Conservation (phyloP, 2,113 vertebrate species). For the Pelecanoides urinatrix region DNA sequence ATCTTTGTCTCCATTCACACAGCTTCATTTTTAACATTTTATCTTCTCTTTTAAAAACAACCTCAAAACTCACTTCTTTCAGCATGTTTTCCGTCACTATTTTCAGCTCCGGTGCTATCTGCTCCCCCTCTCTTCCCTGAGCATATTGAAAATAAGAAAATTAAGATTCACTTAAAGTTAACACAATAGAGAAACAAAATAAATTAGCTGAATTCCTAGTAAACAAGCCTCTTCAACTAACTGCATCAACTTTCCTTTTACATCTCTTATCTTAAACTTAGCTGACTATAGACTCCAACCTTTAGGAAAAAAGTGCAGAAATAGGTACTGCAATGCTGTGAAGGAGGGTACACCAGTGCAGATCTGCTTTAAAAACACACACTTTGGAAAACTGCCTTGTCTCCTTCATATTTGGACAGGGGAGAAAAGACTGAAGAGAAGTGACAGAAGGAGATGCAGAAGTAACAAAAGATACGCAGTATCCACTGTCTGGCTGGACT, state of each 20-base stretch:
- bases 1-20: background rate
- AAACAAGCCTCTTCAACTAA: background rate
- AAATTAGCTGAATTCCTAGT: background rate
- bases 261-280: background rate
- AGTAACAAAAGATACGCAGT: background rate
- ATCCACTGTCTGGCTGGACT: background rate
- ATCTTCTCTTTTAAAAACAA: slow-evolving; percentile 26
- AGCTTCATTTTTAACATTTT: background rate
- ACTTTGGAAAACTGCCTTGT: background rate
- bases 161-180: slow-evolving; percentile 34
- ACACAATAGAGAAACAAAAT: slow-evolving; percentile 10
- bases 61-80: slow-evolving; percentile 67
- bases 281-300: background rate
- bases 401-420: background rate
- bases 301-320: background rate
- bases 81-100: slow-evolving; percentile 60
- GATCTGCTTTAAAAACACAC: background rate
- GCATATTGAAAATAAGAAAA: slow-evolving; percentile 61
- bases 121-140: slow-evolving; percentile 61
- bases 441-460: background rate
- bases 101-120: slow-evolving; percentile 65
- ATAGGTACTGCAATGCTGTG: background rate
- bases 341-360: background rate
- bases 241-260: background rate
- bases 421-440: background rate